phyloP scores from a whole-genome alignment of 2,888 invertebrate genomes.

The Molanna angustata region DNA sequence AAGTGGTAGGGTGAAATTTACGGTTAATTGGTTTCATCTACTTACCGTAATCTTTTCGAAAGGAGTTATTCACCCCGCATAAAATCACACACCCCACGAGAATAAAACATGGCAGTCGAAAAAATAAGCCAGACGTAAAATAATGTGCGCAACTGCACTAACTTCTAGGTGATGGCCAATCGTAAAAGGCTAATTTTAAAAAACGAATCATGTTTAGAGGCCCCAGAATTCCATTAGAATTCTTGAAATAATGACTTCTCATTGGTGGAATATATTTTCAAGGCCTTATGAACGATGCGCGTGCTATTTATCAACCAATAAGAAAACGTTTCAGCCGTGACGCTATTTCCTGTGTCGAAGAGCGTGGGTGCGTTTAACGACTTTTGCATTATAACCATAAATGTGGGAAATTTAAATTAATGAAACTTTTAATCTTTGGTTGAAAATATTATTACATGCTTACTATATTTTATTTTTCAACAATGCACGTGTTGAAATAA shows the following conservation, averaged over 20 bases:
- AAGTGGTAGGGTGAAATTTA: conserved; percentile 40
- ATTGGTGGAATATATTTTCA: conserved; percentile 42
- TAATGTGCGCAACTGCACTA: conserved; percentile 55
- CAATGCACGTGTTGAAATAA: no score
- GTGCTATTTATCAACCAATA: conserved; percentile 21
- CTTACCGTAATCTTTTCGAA: conserved; percentile 51
- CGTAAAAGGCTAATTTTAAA: conserved; percentile 28
- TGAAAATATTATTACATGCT: no score
- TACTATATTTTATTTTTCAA: no score
- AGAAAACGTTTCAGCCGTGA: not conserved
- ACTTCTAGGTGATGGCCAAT: conserved; percentile 49
- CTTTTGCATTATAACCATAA: no score
- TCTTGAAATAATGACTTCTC: conserved; percentile 33
- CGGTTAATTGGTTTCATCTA: conserved; percentile 36
- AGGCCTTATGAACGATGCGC: conserved; percentile 24
- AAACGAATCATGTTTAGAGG: conserved; percentile 27
- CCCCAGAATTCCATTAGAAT: conserved; percentile 37
- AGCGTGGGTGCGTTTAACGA: no score
- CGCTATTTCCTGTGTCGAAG: not conserved
- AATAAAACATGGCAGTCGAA: conserved; percentile 75
- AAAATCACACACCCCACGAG: conserved; percentile 64
- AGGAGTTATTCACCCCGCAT: conserved; percentile 42
- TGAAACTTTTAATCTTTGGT: no score
- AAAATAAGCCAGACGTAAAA: conserved; percentile 37
- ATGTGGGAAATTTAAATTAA: no score